Evolutionary conservation across 2,113 vertebrate genomes (phyloP).

Genomic region (Lipophrys pholis): DNA sequence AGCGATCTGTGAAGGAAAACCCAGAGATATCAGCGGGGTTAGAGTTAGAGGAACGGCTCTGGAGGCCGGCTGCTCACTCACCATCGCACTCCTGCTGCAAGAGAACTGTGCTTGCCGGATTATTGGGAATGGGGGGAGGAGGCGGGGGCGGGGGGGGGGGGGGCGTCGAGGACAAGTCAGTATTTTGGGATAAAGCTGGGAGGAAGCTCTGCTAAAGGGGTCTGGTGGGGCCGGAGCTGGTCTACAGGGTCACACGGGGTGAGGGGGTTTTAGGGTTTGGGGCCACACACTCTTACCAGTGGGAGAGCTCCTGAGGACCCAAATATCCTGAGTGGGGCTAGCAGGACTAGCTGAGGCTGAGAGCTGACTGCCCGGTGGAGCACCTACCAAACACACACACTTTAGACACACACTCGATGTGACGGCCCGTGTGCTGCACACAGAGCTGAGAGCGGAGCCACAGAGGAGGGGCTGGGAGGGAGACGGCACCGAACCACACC

Average conservation of each 20-base stretch:
- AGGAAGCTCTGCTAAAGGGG: constrained; percentile 40
- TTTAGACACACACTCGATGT: constrained; percentile 59
- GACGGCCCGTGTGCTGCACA: constrained; percentile 18
- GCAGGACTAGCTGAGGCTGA: constrained; percentile 74
- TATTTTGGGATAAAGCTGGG: constrained; percentile 20
- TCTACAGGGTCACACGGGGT: constrained; percentile 38
- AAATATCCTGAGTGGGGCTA: constrained; percentile 81
- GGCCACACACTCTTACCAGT: constrained; percentile 82
- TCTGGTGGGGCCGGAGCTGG: constrained; percentile 14
- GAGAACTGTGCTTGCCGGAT: constrained; percentile 22
- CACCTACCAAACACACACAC: constrained; percentile 82
- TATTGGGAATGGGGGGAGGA: not conserved
- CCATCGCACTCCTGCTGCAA: too few species aligned
- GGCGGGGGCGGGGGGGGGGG: not conserved
- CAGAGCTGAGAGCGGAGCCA: constrained; percentile 24
- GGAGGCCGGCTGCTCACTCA: too few species aligned
- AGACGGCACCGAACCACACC: too few species aligned
- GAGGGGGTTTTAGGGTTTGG: constrained; percentile 26
- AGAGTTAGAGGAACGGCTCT: too few species aligned
- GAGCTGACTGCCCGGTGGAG: constrained; percentile 68
- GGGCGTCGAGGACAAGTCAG: constrained; percentile 27
- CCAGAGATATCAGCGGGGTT: too few species aligned
- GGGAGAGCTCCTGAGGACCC: constrained; percentile 83
- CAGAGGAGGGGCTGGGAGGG: too few species aligned
- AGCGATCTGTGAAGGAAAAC: too few species aligned